Evolutionary conservation across 2,113 vertebrate genomes (phyloP).

Genomic region (Mola mola): DNA sequence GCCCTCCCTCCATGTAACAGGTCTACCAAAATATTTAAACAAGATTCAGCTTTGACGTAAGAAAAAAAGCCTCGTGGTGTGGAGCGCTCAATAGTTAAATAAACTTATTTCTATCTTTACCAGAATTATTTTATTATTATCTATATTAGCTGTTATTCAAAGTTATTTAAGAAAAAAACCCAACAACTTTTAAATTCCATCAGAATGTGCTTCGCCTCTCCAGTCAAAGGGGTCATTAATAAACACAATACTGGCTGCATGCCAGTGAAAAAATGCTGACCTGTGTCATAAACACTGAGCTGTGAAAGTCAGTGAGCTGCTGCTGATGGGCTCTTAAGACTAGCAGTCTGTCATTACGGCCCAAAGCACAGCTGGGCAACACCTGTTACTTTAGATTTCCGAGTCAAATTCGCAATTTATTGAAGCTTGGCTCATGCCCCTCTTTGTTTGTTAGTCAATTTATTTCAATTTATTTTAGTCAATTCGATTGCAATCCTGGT

Average conservation of each 20-base stretch:
- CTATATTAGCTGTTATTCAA: background rate
- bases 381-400: conserved; percentile 65
- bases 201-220: conserved; percentile 26
- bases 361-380: conserved; percentile 74
- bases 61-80: conserved; percentile 25
- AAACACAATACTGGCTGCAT: conserved; percentile 53
- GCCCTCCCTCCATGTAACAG: conserved; percentile 30
- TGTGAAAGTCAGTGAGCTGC: conserved; percentile 74
- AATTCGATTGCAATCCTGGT: conserved; percentile 1
- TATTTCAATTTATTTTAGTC: too few species aligned
- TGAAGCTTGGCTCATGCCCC: conserved; percentile 32
- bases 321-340: conserved; percentile 70
- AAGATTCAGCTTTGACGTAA: conserved; percentile 40
- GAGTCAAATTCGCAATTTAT: conserved; percentile 56
- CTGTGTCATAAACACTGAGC: conserved; percentile 70
- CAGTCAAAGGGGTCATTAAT: conserved; percentile 41
- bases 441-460: conserved; percentile 43
- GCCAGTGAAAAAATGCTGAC: conserved; percentile 72
- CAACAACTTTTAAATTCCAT: conserved; percentile 19
- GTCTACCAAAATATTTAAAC: conserved; percentile 37
- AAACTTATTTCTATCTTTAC: conserved; percentile 1
- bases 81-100: background rate
- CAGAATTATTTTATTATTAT: background rate
- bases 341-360: conserved; percentile 64
- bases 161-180: background rate